phyloP scores from a whole-genome alignment of 2,113 vertebrate genomes.

The Pituophis catenifer region DNA sequence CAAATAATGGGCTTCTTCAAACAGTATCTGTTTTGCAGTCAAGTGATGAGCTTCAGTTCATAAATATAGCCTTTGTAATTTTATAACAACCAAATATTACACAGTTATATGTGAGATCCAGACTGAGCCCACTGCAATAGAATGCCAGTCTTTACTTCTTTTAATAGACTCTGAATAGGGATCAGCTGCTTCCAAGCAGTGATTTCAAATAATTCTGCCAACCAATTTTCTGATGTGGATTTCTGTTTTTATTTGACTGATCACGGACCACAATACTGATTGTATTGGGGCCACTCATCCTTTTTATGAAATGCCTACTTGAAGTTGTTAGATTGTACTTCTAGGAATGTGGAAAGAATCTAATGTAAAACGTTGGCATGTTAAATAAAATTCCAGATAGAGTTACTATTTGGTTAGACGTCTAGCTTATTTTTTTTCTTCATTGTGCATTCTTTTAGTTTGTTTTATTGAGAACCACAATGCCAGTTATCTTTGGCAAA shows the following conservation, averaged over 20 bases:
- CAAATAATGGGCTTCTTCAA: slow-evolving; percentile 35
- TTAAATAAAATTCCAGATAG: not conserved
- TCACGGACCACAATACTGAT: too few relatives aligned
- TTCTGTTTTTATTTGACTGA: not conserved
- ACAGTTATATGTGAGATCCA: not conserved
- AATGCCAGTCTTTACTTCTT: not conserved
- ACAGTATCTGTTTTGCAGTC: slow-evolving; percentile 52
- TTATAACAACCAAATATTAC: not conserved
- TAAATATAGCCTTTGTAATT: slow-evolving; percentile 23
- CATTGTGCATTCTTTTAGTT: not conserved
- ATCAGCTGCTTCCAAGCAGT: not conserved
- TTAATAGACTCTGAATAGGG: not conserved
- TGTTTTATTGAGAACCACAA: not conserved
- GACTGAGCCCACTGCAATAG: not conserved
- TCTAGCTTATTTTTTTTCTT: not conserved
- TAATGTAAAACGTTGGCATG: not conserved
- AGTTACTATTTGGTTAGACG: not conserved
- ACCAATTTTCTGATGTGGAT: not conserved
- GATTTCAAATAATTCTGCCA: not conserved
- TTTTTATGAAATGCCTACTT: not conserved
- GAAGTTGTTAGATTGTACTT: not conserved
- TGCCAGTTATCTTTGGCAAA: not conserved
- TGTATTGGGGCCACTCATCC: not conserved
- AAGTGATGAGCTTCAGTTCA: not conserved
- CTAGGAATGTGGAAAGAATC: not conserved